phyloP scores from a whole-genome alignment of 2,797 vertebrate species.

The Notamacropus eugenii region DNA sequence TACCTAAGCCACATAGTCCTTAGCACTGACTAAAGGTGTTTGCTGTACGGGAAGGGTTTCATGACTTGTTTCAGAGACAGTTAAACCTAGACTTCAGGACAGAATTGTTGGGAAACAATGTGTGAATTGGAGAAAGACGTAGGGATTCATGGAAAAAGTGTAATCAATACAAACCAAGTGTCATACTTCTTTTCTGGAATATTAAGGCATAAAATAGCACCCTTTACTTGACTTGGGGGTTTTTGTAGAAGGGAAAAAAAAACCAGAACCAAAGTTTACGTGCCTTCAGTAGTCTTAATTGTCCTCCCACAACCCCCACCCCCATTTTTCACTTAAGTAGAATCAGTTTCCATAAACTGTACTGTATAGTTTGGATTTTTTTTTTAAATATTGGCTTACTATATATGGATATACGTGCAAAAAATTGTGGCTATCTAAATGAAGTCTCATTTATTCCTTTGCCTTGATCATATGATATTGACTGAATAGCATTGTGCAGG shows the following conservation, averaged over 20 bases:
- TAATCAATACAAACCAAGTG: background rate
- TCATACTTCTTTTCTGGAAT: background rate
- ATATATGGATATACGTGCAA: conserved; percentile 43
- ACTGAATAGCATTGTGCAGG: conserved; percentile 51
- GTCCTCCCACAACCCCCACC: conserved; percentile 78
- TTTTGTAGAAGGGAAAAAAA: conserved; percentile 82
- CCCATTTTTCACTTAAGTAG: conserved; percentile 79
- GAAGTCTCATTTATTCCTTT: conserved; percentile 68
- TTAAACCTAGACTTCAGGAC: no score
- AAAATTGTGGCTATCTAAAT: conserved; percentile 69
- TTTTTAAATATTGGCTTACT: conserved; percentile 65
- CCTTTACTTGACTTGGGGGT: conserved; percentile 68
- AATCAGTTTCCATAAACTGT: conserved; percentile 77
- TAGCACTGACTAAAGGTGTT: no score
- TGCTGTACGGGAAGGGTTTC: no score
- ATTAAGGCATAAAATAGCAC: background rate
- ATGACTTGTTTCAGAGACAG: no score
- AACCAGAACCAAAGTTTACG: conserved; percentile 92
- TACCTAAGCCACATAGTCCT: no score
- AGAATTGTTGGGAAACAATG: no score
- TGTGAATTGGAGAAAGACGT: no score
- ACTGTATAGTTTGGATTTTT: conserved; percentile 71
- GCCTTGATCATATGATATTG: conserved; percentile 64
- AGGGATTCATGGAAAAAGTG: background rate
- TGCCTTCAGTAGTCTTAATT: conserved; percentile 88